Base-by-base conservation (phyloP, 2,797 vertebrate species). In the Morus bassanus region DNA sequence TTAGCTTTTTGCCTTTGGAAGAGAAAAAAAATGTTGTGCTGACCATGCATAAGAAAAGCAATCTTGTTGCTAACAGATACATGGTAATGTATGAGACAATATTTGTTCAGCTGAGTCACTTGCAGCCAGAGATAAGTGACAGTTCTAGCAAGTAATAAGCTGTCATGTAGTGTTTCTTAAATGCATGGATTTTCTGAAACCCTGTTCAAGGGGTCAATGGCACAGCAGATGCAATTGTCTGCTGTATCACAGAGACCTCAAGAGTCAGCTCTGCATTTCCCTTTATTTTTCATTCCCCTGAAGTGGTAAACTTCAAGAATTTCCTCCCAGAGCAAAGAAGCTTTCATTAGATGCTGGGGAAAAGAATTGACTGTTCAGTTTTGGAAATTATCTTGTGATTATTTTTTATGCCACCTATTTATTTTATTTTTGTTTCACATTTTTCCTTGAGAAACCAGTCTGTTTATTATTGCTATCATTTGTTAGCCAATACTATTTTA, bases 41-140 rank as follows among this genome's bases (percentile, higher is more conserved):
- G 94, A 89, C 72, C 85, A 50, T 56, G 89, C 92, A 81, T 83
- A 91, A 86, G 92, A 41, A 89, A 95, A 79, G 13, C 54, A 69
- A 24, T 88, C 85, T 70, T 54, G 57, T 65, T 80, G 72, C 84
- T 88, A 86, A 75, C 23, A 28, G 82, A 75, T 27, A 92, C 51
- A 23, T 31, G 72, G 25, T 81, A 75, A 92, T 48, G 57, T 53
- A 43, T 31, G 75, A 78, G 89, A 75, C 0, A 2, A 10, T 56
- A 61, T 84, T 87, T 96, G 87, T 93, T 96, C 82, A 94, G 87
- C 91, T 96, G 92, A 96, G 96, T 97, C 96, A 97, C 95, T 94
- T 69, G 73, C 82, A 96, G 89, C 46, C 94, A 70, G 69, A 67
- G 81, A 12, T 81, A 91, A 96, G 59, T 96, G 94, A 95, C 87